Base-by-base conservation (phyloP, 2,888 invertebrate genomes). In the Drosophila lacicola region DNA sequence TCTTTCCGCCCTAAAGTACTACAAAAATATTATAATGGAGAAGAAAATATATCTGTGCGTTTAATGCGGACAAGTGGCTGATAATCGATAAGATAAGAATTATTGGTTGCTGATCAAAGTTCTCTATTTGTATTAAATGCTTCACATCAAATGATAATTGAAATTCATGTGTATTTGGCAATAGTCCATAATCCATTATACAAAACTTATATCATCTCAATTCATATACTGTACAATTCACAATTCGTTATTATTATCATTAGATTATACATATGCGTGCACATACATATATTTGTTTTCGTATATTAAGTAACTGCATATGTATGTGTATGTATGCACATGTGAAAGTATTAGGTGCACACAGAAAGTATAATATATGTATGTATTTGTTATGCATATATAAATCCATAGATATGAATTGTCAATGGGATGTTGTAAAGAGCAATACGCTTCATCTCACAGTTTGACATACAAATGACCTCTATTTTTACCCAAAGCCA, bases 391-490 rank as follows among this genome's bases (percentile, higher is more conserved):
- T 4, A 36, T 36, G 36, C 14, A 25, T 50, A n/a, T 21, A 10
- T 9, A 14, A n/a, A 39, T 8, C 1, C n/a, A 17, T 17, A 8
- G 2, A 39, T 25, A n/a, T 21, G 9, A 17, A 25, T 25, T 29
- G 14, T 51, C 17, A 17, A 41, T 17, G 4, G 39, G 29, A 17
- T 29, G 11, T 29, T 33, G 1, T 17, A 17, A 53, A 29, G 9
- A 41, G 17, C 39, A 53, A 17, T 9, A n/a, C 41, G 14, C 29
- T 33, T 53, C 51, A 39, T 8, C 25, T 10, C 8, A 17, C 29
- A 13, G 66, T 69, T 68, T 80, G 89, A 91, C 91, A 83, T 91
- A 78, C 71, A 80, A 70, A 68, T 76, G 87, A 82, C 90, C 90
- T 90, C 78, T 72, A 69, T 42, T 19, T 25, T 33, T 17, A 33